Percentiles rank a stretch among this genome's conserved stretches.
Evolutionary conservation across 2,888 invertebrate genomes (phyloP).

Genomic region (Pollenia angustigena): DNA sequence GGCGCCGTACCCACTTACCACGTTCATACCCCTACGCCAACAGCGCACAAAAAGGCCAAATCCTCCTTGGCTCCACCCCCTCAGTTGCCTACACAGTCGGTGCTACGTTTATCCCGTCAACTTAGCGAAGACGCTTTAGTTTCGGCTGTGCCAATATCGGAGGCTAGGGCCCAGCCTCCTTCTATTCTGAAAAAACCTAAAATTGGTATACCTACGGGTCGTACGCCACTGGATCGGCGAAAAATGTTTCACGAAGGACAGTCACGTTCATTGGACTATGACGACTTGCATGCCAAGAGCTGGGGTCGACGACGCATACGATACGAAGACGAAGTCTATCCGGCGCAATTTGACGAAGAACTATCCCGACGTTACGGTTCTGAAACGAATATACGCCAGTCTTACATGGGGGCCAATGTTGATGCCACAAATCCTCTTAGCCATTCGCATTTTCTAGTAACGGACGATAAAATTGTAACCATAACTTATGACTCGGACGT

Average conservation of each 20-base stretch:
- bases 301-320: slow-evolving; percentile 83
- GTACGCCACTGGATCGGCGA: slow-evolving; percentile 78
- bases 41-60: slow-evolving; percentile 80
- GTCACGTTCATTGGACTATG: slow-evolving; percentile 83
- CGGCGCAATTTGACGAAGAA: slow-evolving; percentile 74
- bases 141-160: slow-evolving; percentile 82
- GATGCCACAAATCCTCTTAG: slow-evolving; percentile 82
- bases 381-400: slow-evolving; percentile 83
- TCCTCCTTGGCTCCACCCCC: slow-evolving; percentile 79
- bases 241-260: slow-evolving; percentile 82
- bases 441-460: slow-evolving; percentile 84
- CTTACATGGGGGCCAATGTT: slow-evolving; percentile 82
- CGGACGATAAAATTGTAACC: slow-evolving; percentile 84
- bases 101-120: slow-evolving; percentile 80
- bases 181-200: slow-evolving; percentile 83
- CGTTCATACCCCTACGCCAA: slow-evolving; percentile 82
- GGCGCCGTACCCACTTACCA: slow-evolving; percentile 82
- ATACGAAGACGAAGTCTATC: slow-evolving; percentile 82
- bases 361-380: slow-evolving; percentile 82
- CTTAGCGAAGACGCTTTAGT: slow-evolving; percentile 82
- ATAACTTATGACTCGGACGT: slow-evolving; percentile 85
- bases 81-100: slow-evolving; percentile 80
- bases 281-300: slow-evolving; percentile 82
- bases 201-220: slow-evolving; percentile 74
- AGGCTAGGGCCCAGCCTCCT: slow-evolving; percentile 78